Evolutionary conservation across 2,113 vertebrate species (phyloP), one percentile per base, ranked within the genome.

Genomic region (Mesocricetus auratus): DNA sequence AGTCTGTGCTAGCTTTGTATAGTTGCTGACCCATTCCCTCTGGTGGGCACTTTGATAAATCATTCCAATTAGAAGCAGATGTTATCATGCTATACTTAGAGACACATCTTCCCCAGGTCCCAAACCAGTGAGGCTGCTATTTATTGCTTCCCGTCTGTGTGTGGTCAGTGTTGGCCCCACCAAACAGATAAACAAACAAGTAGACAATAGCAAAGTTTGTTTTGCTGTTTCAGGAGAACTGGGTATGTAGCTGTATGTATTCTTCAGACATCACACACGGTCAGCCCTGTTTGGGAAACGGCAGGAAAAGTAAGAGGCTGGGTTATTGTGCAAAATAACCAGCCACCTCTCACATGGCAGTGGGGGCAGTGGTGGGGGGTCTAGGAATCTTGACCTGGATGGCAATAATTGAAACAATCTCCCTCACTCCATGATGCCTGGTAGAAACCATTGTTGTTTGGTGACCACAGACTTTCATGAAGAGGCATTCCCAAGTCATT

Each of bases 1-100:
- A 75, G 85, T 92, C 78, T 95, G 47, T 42, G 66, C 53, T 93
- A 82, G 87, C 96, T 96, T 92, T 68, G 73, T 74, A 90, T 36
- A 73, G 85, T 94, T 85, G 86, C 92, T 47, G 81, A 95, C 87
- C 91, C 10, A 0, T 89, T 87, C 77, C 88, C 50, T n/a, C 94
- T 96, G 96, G 96, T 92, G 91, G 95, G 81, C 96, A 94, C 90
- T 95, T 91, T 93, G 96, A 97, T 93, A 96, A 97, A 96, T 96
- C 92, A 95, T 95, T 81, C 96, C 96, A 91, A 93, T 94, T 95
- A 96, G 95, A 95, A 97, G 86, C 94, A 96, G 92, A 95, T 94
- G 88, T 69, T 90, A 93, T 78, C 85, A 29, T 10, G 90, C 79
- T 73, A 33, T 73, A 96, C 74, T 42, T 33, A 3, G 90, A 96